phyloP scores from a whole-genome alignment of 2,888 invertebrate genomes.

The Orthosia cruda region DNA sequence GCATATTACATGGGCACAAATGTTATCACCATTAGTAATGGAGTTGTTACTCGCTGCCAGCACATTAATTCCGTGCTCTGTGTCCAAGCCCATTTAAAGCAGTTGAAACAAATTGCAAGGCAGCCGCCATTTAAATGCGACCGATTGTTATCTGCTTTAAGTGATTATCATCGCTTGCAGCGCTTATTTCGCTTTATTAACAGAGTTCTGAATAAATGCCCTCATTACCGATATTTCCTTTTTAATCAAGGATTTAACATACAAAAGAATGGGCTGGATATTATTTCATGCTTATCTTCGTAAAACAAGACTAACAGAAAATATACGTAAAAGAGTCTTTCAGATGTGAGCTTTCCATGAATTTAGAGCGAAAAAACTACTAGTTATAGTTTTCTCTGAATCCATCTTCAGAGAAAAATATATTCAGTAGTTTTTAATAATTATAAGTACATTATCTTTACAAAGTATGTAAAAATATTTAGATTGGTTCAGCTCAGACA shows the following conservation, averaged over 20 bases:
- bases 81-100: conserved; percentile 9
- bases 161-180: conserved; percentile 17
- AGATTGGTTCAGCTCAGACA: background rate
- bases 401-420: no score
- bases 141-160: conserved; percentile 36
- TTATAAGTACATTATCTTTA: conserved; percentile 18
- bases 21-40: background rate
- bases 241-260: background rate
- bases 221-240: background rate
- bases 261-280: background rate
- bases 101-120: conserved; percentile 22
- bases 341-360: background rate
- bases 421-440: background rate
- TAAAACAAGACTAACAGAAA: background rate
- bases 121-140: conserved; percentile 26
- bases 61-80: background rate
- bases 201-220: conserved; percentile 5
- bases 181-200: conserved; percentile 10
- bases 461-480: conserved; percentile 16
- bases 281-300: background rate
- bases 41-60: background rate
- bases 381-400: background rate
- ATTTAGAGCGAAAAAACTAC: background rate
- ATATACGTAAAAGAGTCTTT: background rate
- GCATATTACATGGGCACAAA: background rate